Conservation (phyloP, 2,113 vertebrate genomes). For the Chloebia gouldiae region DNA sequence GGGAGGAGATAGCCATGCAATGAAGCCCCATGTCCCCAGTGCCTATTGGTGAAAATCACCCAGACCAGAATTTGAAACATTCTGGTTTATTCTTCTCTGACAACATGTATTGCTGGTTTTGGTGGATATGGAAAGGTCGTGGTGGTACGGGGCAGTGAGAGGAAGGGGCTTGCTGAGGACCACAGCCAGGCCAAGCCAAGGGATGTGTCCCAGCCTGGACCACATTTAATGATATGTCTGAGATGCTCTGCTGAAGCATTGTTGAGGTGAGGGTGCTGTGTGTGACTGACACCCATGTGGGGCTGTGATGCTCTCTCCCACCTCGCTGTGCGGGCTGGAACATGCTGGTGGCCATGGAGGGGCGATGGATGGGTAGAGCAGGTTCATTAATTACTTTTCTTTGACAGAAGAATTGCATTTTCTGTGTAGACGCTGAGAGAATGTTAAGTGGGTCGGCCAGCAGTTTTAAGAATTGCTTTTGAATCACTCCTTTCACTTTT, state of each 20-base stretch:
- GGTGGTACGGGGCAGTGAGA: background rate
- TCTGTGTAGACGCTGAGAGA: background rate
- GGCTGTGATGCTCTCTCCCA: fast-evolving
- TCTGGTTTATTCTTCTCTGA: background rate
- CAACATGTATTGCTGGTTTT: background rate
- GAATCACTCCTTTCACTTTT: background rate
- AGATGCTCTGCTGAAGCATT: background rate
- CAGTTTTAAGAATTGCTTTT: slow-evolving; percentile 3
- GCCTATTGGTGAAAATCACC: fast-evolving
- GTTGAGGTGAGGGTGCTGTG: background rate
- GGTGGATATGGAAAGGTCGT: fast-evolving
- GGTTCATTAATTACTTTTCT: background rate
- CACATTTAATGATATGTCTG: too few relatives aligned
- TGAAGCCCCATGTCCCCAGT: background rate
- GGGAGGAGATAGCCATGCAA: fast-evolving
- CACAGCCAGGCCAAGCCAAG: background rate
- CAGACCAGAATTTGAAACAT: background rate
- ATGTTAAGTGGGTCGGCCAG: background rate
- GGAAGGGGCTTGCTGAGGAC: background rate
- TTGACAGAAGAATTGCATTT: background rate
- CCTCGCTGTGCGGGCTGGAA: fast-evolving
- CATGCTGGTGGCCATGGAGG: background rate
- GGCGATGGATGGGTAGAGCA: background rate
- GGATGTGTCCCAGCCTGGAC: background rate
- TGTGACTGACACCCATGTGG: fast-evolving